Conservation (phyloP, 1,140 invertebrate genomes). For the Penaeus vannamei region DNA sequence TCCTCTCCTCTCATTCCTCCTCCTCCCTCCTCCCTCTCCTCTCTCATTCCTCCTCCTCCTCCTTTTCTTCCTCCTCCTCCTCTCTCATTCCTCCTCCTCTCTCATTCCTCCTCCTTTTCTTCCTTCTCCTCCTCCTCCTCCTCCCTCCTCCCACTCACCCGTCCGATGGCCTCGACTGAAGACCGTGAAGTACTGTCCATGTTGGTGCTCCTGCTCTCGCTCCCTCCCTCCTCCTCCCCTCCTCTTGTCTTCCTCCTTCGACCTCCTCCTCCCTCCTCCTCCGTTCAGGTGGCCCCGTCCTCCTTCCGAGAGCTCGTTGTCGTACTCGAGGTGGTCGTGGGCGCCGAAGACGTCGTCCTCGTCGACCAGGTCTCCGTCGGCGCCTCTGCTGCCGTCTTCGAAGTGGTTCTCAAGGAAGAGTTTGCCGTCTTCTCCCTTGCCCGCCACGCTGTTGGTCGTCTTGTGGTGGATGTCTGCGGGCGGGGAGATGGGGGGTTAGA, state of each 20-base stretch:
- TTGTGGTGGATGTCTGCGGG: constrained; percentile 48
- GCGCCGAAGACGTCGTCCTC: constrained; percentile 24
- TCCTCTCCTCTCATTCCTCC: too few species aligned
- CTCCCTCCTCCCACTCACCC: neutral
- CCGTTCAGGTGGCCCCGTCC: constrained; percentile 26
- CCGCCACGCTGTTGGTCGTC: constrained; percentile 53
- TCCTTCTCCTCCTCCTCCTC: too few species aligned
- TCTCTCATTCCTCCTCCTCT: too few species aligned
- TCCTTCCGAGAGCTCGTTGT: constrained; percentile 1
- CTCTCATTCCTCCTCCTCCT: too few species aligned
- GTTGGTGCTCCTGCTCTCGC: constrained; percentile 4
- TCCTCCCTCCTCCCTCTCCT: too few species aligned
- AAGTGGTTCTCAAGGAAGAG: neutral
- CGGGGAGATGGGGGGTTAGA: too few species aligned
- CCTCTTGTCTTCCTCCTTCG: constrained; percentile 1
- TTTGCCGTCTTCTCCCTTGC: constrained; percentile 45
- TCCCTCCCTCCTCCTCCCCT: constrained; percentile 37
- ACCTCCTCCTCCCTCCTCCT: constrained; percentile 38
- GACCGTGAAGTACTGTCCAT: constrained; percentile 36
- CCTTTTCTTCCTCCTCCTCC: too few species aligned
- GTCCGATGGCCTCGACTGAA: constrained; percentile 21
- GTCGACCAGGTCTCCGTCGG: constrained; percentile 24
- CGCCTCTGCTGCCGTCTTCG: neutral
- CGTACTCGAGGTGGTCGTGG: constrained; percentile 33
- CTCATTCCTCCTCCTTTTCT: too few species aligned